phyloP scores from a whole-genome alignment of 2,888 invertebrate species.

The Formica aserva region DNA sequence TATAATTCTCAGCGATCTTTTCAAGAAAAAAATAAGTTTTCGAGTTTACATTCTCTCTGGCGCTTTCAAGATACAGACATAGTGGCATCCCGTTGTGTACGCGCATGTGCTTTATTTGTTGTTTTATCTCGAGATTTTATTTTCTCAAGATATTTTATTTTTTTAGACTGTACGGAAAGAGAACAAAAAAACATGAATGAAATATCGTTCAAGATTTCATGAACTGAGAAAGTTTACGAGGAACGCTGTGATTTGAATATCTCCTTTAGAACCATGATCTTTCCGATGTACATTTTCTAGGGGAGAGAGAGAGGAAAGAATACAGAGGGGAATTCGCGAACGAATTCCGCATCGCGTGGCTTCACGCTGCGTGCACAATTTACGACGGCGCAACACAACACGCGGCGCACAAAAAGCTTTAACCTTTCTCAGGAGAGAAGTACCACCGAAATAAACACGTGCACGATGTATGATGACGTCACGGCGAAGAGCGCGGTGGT shows the following conservation, averaged over 20 bases:
- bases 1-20: background rate
- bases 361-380: constrained; percentile 51
- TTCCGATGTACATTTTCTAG: too few species aligned
- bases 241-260: background rate
- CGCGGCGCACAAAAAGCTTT: constrained; percentile 67
- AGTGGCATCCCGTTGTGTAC: background rate
- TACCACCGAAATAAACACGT: constrained; percentile 82
- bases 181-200: constrained; percentile 5
- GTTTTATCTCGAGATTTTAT: constrained; percentile 6
- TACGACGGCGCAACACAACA: constrained; percentile 50
- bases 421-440: constrained; percentile 75
- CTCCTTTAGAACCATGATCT: background rate
- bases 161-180: background rate
- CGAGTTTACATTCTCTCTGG: background rate
- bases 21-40: background rate
- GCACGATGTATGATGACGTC: constrained; percentile 78
- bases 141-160: background rate
- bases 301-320: too few species aligned
- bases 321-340: too few species aligned
- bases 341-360: constrained; percentile 7
- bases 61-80: background rate
- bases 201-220: background rate
- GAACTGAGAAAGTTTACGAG: background rate
- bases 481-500: constrained; percentile 67
- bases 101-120: background rate